phyloP scores from a whole-genome alignment of 2,797 vertebrate species.

The Hydrocynus forskahlii region DNA sequence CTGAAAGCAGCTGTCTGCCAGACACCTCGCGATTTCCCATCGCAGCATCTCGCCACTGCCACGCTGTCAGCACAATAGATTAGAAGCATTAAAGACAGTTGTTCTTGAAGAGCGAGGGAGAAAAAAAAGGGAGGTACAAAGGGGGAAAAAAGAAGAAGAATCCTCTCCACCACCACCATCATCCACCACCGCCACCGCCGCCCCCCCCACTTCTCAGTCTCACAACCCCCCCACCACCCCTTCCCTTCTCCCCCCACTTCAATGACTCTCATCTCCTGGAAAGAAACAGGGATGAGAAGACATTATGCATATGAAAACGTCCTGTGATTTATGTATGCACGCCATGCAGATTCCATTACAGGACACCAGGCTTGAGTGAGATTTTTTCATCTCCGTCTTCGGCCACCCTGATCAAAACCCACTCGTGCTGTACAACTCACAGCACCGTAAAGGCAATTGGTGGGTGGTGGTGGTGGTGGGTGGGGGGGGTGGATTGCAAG shows the following conservation, averaged over 20 bases:
- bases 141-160: conserved; percentile 74
- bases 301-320: conserved; percentile 99
- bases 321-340: conserved; percentile 99
- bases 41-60: conserved; percentile 81
- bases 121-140: conserved; percentile 72
- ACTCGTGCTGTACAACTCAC: conserved; percentile 95
- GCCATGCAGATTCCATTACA: conserved; percentile 99
- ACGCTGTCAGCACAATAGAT: conserved; percentile 92
- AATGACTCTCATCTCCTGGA: conserved; percentile 82
- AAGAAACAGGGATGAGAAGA: conserved; percentile 91
- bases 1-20: conserved; percentile 89
- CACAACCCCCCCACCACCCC: conserved; percentile 48
- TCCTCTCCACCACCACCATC: conserved; percentile 56
- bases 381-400: conserved; percentile 86
- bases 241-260: conserved; percentile 24
- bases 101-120: conserved; percentile 78
- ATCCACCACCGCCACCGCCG: too few species aligned
- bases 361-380: conserved; percentile 96
- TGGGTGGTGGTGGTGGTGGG: conserved; percentile 45
- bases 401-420: conserved; percentile 97
- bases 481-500: conserved; percentile 27
- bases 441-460: conserved; percentile 83
- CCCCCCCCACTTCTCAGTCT: conserved; percentile 40
- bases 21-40: conserved; percentile 91
- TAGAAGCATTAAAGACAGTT: conserved; percentile 94